These are phyloP conservation scores for Mizuhopecten yessoensis DNA, from an alignment of 1,140 invertebrate genomes.

Conservation along the genomic window DNA sequence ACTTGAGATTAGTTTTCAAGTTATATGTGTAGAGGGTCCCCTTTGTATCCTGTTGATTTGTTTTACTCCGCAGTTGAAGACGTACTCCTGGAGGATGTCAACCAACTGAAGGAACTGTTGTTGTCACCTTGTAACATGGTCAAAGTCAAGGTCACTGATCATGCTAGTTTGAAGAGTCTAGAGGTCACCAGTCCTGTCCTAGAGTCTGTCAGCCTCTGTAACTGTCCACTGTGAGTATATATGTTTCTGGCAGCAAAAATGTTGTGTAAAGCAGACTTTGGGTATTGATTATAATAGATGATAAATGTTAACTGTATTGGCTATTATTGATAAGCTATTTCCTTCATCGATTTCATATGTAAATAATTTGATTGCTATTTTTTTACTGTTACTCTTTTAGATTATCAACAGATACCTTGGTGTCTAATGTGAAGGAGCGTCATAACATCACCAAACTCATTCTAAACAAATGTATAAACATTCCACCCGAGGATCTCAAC, in stretches of 20 bases:
- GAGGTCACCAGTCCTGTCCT: slow-evolving; percentile 48
- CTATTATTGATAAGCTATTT: no score
- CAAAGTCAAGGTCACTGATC: slow-evolving; percentile 2
- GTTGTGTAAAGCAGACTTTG: background rate
- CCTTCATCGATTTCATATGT: no score
- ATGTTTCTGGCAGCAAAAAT: background rate
- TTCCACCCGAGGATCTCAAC: background rate
- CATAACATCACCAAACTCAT: background rate
- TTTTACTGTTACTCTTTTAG: background rate
- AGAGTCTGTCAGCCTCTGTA: slow-evolving; percentile 40
- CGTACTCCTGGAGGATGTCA: background rate
- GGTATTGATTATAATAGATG: no score
- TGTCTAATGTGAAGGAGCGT: background rate
- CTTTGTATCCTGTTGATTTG: background rate
- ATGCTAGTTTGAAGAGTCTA: slow-evolving; percentile 43
- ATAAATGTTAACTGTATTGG: no score
- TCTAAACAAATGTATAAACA: slow-evolving; percentile 4
- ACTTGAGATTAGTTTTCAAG: background rate
- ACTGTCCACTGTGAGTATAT: slow-evolving; percentile 44
- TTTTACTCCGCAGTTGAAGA: slow-evolving; percentile 17
- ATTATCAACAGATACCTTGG: slow-evolving; percentile 17
- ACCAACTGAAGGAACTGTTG: background rate
- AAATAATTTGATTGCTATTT: background rate
- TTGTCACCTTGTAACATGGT: slow-evolving; percentile 6
- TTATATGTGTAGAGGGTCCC: no score